Evolutionary conservation across 2,888 invertebrate species (phyloP).

Genomic region (Cotesia congregata): DNA sequence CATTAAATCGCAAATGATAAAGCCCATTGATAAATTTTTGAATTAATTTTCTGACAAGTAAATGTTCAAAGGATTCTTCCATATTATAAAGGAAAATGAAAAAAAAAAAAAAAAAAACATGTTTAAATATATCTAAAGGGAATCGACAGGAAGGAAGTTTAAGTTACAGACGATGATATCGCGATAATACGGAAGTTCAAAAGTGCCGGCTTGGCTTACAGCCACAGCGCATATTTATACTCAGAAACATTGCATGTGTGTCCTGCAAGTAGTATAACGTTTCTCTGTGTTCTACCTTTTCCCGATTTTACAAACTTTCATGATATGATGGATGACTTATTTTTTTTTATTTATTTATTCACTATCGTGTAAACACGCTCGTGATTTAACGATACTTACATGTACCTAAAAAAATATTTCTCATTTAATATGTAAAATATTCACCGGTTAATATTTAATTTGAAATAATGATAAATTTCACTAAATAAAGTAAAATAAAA

Average conservation of each 20-base stretch:
- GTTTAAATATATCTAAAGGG: conserved; percentile 10
- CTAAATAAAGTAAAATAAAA: background rate
- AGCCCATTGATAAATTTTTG: no score
- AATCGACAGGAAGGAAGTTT: conserved; percentile 39
- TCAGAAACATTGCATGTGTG: conserved; percentile 38
- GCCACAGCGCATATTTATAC: conserved; percentile 32
- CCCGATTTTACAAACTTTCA: conserved; percentile 14
- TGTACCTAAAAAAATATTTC: background rate
- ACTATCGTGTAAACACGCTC: conserved; percentile 20
- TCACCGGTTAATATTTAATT: conserved; percentile 2
- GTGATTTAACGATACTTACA: conserved; percentile 32
- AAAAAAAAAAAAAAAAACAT: background rate
- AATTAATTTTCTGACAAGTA: background rate
- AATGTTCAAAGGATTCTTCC: background rate
- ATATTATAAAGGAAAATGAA: conserved; percentile 2
- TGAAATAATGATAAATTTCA: background rate
- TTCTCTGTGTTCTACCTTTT: conserved; percentile 19
- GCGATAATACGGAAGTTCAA: conserved; percentile 50
- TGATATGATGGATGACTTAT: no score
- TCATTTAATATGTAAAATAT: background rate
- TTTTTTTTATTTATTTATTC: no score
- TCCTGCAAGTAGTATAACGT: conserved; percentile 39
- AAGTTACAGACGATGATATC: conserved; percentile 41
- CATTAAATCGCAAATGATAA: no score
- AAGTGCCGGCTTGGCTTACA: conserved; percentile 45